phyloP scores from a whole-genome alignment of 2,113 vertebrate species.

The Oreocharis arfaki region DNA sequence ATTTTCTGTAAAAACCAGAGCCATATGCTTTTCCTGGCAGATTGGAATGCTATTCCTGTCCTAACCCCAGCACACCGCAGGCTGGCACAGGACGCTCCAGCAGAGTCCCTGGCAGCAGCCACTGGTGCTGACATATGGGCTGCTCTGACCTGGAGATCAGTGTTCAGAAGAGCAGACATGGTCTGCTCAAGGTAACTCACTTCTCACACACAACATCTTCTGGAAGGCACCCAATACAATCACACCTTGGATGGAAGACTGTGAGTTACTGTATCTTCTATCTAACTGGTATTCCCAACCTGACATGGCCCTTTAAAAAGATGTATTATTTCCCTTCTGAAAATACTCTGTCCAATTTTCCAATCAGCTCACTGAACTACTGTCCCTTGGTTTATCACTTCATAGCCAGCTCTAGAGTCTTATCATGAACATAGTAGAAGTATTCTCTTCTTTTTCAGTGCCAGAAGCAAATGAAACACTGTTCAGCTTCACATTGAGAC shows the following conservation, averaged over 20 bases:
- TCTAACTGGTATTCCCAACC: neutral
- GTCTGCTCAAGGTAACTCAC: neutral
- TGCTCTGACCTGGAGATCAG: neutral
- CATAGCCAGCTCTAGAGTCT: neutral
- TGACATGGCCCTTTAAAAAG: neutral
- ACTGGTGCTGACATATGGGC: rapidly evolving
- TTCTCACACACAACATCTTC: neutral
- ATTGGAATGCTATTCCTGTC: neutral
- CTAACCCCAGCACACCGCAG: rapidly evolving
- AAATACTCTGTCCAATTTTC: neutral
- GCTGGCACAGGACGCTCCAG: rapidly evolving
- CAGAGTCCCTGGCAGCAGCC: neutral
- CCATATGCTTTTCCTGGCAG: neutral
- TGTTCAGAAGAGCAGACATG: neutral
- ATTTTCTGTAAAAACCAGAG: neutral
- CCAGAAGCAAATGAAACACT: neutral
- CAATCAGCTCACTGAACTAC: neutral
- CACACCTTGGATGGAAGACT: neutral
- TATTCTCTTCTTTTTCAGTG: neutral
- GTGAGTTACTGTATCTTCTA: neutral
- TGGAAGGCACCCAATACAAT: neutral
- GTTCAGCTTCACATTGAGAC: neutral
- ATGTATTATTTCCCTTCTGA: neutral
- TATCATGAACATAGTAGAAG: neutral
- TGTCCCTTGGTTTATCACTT: neutral